These are phyloP conservation scores for Cliona cf. orientalis DNA, from an alignment of 37 sponge, comb jelly and placozoan species.

Conservation along the genomic window DNA sequence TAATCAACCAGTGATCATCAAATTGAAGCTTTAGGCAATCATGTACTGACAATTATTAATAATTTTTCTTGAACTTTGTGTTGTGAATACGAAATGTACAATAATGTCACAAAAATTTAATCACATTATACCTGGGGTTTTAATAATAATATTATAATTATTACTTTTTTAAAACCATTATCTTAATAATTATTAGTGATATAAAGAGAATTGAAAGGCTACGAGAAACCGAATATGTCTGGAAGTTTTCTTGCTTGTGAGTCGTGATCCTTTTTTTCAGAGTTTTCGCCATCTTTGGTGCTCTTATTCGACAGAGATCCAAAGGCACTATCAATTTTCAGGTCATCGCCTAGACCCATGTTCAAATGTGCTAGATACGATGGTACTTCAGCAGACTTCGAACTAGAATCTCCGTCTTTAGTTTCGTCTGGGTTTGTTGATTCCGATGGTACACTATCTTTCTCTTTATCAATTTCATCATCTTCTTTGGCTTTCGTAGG, in stretches of 20 bases:
- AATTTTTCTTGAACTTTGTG: too few species aligned
- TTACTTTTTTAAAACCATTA: not conserved
- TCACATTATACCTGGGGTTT: too few species aligned
- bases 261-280: not conserved
- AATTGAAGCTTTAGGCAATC: not conserved
- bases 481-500: too few species aligned
- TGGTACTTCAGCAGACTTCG: conserved; percentile 29
- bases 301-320: conserved; percentile 26
- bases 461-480: not conserved
- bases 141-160: not conserved
- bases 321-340: conserved; percentile 78
- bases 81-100: too few species aligned
- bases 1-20: not conserved
- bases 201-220: not conserved
- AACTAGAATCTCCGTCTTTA: not conserved
- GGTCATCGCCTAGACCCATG: conserved; percentile 25
- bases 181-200: not conserved
- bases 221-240: conserved; percentile 47
- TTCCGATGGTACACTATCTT: not conserved
- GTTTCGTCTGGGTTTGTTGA: not conserved
- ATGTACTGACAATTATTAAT: too few species aligned
- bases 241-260: conserved; percentile 46
- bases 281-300: not conserved
- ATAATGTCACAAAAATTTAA: too few species aligned
- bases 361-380: conserved; percentile 61